phyloP scores from a whole-genome alignment of 2,888 invertebrate species.

The Monoplex corrugatus region DNA sequence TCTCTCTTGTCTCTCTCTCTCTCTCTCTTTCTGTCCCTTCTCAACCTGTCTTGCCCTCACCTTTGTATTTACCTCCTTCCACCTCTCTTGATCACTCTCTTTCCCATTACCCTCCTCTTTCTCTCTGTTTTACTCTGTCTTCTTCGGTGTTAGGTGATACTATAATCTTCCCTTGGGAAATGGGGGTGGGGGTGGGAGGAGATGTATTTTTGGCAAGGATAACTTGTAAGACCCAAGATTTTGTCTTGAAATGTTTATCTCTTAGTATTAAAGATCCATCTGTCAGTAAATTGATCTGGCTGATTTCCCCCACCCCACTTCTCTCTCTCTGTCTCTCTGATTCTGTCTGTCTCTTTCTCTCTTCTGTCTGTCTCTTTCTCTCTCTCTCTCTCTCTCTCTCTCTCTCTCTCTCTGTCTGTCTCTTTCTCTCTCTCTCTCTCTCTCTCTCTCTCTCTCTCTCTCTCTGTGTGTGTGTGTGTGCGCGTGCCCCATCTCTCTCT shows the following conservation, averaged over 20 bases:
- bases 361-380: conserved; percentile 11
- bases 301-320: neutral
- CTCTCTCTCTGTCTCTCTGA: neutral
- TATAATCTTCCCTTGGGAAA: too few species aligned
- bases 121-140: neutral
- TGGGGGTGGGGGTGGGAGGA: too few species aligned
- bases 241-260: too few species aligned
- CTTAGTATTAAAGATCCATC: too few species aligned
- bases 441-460: neutral
- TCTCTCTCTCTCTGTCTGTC: neutral
- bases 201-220: too few species aligned
- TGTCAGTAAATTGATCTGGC: too few species aligned
- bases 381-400: conserved; percentile 12
- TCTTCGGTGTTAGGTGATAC: too few species aligned
- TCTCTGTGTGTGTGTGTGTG: neutral
- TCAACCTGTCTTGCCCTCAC: too few species aligned
- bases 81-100: neutral
- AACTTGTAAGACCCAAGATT: too few species aligned
- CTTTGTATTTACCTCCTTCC: neutral
- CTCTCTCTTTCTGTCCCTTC: neutral
- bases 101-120: neutral
- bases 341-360: neutral
- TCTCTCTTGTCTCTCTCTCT: too few species aligned
- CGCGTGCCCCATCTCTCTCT: neutral
- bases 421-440: conserved; percentile 23